Evolutionary conservation across 2,113 vertebrate genomes (phyloP).

Genomic region (Brachypodius melanocephalos): DNA sequence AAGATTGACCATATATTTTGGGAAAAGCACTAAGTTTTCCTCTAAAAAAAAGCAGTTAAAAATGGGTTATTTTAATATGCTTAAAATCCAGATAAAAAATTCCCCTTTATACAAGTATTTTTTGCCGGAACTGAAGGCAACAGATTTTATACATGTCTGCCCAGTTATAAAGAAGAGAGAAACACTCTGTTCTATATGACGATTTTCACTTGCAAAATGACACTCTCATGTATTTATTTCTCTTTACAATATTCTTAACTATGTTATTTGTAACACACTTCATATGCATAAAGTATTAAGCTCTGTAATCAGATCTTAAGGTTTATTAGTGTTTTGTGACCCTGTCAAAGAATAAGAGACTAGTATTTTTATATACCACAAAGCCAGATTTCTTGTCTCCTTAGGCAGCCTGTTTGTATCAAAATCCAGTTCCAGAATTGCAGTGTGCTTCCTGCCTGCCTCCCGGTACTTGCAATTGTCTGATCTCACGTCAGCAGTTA

Average conservation of each 20-base stretch:
- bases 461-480: background rate
- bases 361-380: background rate
- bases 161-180: background rate
- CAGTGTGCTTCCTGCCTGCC: background rate
- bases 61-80: background rate
- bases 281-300: background rate
- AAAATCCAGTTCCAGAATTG: background rate
- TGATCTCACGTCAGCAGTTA: background rate
- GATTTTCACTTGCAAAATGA: background rate
- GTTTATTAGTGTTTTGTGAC: background rate
- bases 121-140: background rate
- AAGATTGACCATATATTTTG: background rate
- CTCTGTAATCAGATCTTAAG: background rate
- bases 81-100: background rate
- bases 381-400: background rate
- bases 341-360: background rate
- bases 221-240: background rate
- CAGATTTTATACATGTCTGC: background rate
- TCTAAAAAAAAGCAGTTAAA: background rate
- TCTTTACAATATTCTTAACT: background rate
- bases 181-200: background rate
- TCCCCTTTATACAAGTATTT: background rate
- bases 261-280: background rate
- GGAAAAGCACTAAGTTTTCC: background rate
- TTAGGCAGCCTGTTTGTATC: background rate